Conservation (phyloP, 2,113 vertebrate species). For the Machaerirhynchus nigripectus region DNA sequence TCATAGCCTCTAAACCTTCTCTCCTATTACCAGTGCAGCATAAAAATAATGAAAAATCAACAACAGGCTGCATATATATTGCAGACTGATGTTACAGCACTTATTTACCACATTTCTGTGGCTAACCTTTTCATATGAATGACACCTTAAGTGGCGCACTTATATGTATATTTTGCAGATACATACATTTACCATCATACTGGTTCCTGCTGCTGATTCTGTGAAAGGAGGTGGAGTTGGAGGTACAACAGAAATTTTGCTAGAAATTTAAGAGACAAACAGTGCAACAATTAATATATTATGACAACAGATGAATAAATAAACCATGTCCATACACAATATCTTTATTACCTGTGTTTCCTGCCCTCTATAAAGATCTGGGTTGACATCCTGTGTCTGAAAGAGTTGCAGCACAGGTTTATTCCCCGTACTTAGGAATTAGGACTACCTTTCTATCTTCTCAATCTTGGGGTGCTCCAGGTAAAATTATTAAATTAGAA, state of each 20-base stretch:
- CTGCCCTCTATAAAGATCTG: not conserved
- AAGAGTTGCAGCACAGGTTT: not conserved
- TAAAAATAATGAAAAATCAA: not conserved
- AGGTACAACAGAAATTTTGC: slow-evolving; percentile 87
- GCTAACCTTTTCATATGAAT: not conserved
- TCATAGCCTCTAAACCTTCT: not conserved
- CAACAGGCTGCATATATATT: not conserved
- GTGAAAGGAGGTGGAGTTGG: slow-evolving; percentile 87
- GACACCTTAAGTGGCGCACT: not conserved
- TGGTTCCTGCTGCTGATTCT: slow-evolving; percentile 45
- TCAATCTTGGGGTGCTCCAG: not conserved
- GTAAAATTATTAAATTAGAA: not conserved
- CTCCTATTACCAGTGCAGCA: not conserved
- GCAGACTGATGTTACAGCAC: not conserved
- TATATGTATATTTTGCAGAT: not conserved
- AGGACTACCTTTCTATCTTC: not conserved
- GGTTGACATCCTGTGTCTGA: not conserved
- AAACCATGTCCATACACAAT: not conserved
- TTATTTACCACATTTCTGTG: not conserved
- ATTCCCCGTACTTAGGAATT: not conserved
- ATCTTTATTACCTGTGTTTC: not conserved
- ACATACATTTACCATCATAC: slow-evolving; percentile 66
- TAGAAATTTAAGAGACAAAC: slow-evolving; percentile 50
- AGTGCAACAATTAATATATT: not conserved
- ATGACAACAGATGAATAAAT: not conserved